Evolutionary conservation across 2,113 vertebrate species (phyloP).

Genomic region (Triplophysa tibetana): DNA sequence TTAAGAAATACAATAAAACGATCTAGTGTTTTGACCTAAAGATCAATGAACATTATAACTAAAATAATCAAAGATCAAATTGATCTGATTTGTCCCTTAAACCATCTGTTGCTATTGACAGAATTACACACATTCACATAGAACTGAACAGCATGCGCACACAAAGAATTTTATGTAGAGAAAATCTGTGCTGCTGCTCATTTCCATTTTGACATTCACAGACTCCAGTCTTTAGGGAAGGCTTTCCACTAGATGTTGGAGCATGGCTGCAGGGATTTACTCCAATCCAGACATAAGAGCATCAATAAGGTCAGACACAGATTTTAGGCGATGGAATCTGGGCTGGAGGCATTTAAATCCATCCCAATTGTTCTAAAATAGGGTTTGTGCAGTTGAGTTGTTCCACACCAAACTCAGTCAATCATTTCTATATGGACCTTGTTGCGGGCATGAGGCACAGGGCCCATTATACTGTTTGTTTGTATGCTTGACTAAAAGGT

Average conservation of each 20-base stretch:
- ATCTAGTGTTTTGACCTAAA: not conserved
- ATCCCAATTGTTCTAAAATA: too few relatives aligned
- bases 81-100: not conserved
- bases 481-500: not conserved
- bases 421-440: not conserved
- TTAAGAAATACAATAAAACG: not conserved
- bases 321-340: not conserved
- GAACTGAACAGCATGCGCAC: not conserved
- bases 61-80: slow-evolving; percentile 2
- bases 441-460: not conserved
- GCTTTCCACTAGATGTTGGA: not conserved
- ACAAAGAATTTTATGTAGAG: not conserved
- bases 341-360: too few relatives aligned
- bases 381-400: not conserved
- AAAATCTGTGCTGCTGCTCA: not conserved
- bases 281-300: not conserved
- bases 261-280: not conserved
- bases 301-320: not conserved
- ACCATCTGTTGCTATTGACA: not conserved
- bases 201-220: not conserved
- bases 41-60: slow-evolving; percentile 2
- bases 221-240: not conserved
- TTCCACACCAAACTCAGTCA: not conserved
- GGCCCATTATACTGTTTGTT: not conserved
- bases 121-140: not conserved